Evolutionary conservation across 2,797 vertebrate species (phyloP).

Genomic region (Balearica regulorum): DNA sequence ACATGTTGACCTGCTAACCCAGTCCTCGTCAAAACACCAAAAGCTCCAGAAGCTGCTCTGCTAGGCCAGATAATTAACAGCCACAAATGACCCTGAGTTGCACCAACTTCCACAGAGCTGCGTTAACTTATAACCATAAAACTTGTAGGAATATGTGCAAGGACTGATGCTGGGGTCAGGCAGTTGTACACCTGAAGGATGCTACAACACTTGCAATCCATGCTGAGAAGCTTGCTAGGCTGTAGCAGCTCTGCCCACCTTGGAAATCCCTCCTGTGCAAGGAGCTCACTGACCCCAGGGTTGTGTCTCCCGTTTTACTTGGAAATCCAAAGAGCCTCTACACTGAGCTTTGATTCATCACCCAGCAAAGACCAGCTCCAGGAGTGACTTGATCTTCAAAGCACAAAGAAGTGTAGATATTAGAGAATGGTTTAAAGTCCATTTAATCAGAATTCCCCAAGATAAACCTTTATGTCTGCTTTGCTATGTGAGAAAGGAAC

Average conservation of each 20-base stretch:
- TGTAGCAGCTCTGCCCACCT: background rate
- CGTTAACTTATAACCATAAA: background rate
- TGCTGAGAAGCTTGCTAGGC: background rate
- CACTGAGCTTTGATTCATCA: background rate
- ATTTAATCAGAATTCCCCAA: background rate
- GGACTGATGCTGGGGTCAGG: background rate
- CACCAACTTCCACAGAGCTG: background rate
- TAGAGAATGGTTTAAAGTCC: background rate
- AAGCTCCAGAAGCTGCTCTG: background rate
- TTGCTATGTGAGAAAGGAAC: background rate
- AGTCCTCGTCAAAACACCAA: background rate
- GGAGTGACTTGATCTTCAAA: background rate
- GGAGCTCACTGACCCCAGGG: accelerated
- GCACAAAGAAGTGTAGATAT: background rate
- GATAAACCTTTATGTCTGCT: background rate
- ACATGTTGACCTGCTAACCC: background rate
- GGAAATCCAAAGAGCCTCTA: background rate
- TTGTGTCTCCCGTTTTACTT: background rate
- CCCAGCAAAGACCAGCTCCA: background rate
- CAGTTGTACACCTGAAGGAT: background rate
- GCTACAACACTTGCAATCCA: no score
- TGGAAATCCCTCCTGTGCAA: background rate
- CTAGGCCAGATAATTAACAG: background rate
- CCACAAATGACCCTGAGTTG: no score
- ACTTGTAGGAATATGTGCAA: background rate